These are phyloP conservation scores for Anguilla marmorata DNA, from an alignment of 2,797 vertebrate species.

Conservation along the genomic window DNA sequence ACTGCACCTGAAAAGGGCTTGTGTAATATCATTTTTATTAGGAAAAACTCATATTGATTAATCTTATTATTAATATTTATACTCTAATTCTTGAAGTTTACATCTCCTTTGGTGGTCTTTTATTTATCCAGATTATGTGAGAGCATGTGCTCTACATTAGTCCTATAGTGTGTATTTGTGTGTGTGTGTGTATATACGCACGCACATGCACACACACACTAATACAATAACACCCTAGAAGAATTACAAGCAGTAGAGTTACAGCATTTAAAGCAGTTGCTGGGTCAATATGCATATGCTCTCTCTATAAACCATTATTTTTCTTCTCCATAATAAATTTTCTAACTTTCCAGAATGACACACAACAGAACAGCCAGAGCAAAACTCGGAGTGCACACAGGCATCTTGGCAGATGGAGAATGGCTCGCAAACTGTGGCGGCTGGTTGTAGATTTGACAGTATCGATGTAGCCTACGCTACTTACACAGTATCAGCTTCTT, in stretches of 20 bases:
- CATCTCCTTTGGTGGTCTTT: neutral
- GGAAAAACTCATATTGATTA: neutral
- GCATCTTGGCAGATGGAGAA: constrained; percentile 5
- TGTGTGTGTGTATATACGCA: neutral
- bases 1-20: constrained; percentile 66
- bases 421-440: neutral
- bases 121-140: neutral
- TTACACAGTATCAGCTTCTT: neutral
- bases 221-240: constrained; percentile 7
- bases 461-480: neutral
- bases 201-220: neutral
- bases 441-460: neutral
- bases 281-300: neutral
- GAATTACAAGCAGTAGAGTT: neutral
- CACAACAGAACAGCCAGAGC: constrained; percentile 9
- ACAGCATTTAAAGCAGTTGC: neutral
- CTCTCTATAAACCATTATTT: neutral
- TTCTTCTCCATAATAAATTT: constrained; percentile 1
- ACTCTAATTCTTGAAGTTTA: neutral
- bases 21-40: neutral
- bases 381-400: neutral
- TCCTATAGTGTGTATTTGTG: neutral
- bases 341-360: constrained; percentile 4
- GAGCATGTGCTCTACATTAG: neutral
- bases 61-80: neutral